Evolutionary conservation across 1,140 invertebrate genomes (phyloP).

Genomic region (Brachionus manjavacas): DNA sequence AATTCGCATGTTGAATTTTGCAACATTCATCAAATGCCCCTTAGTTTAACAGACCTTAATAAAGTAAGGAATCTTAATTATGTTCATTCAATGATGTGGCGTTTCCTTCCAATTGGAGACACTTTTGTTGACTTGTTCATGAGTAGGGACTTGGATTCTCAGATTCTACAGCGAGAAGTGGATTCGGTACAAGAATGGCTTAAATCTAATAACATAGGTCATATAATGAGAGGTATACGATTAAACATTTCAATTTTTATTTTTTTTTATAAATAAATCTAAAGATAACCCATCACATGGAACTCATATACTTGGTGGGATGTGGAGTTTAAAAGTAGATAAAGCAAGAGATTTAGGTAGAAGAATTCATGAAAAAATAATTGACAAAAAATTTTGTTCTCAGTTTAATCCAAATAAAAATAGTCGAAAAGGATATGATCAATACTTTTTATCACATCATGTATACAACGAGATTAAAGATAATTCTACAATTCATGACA

Average conservation of each 20-base stretch:
- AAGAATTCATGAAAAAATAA: neutral
- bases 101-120: constrained; percentile 12
- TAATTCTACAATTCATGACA: neutral
- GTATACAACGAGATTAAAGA: neutral
- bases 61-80: neutral
- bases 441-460: neutral
- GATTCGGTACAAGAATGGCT: constrained; percentile 15
- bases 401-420: neutral
- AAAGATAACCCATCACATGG: neutral
- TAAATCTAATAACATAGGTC: neutral
- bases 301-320: constrained; percentile 2
- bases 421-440: neutral
- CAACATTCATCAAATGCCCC: neutral
- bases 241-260: neutral
- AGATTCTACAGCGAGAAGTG: neutral
- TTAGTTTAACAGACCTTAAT: neutral
- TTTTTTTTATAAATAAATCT: neutral
- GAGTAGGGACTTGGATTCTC: constrained; percentile 15
- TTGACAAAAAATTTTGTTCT: neutral
- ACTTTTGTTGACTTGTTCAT: neutral
- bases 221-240: neutral
- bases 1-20: neutral
- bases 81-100: neutral
- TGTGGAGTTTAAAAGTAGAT: neutral
- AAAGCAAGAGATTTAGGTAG: neutral